These are phyloP conservation scores for Australoheros scitulus DNA, from an alignment of 2,113 vertebrate genomes.

Conservation along the genomic window DNA sequence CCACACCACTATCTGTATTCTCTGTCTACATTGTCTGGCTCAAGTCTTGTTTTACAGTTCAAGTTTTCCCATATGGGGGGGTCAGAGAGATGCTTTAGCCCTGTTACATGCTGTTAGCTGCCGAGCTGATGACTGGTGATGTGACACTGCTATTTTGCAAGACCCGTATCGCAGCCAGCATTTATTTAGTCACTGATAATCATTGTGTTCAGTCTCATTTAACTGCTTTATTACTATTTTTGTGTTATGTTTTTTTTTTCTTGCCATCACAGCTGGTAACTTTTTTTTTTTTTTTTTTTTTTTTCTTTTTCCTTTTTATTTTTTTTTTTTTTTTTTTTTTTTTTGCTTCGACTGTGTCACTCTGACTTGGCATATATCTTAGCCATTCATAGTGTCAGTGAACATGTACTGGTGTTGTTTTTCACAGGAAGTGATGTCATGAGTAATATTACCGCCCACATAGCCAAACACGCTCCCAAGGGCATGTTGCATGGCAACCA, in stretches of 20 bases:
- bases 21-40: slow-evolving; percentile 18
- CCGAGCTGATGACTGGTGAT: slow-evolving; percentile 33
- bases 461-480: slow-evolving; percentile 55
- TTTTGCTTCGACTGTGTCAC: slow-evolving; percentile 3
- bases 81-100: slow-evolving; percentile 39
- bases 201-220: slow-evolving; percentile 34
- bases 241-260: background rate
- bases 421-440: slow-evolving; percentile 77
- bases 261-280: slow-evolving; percentile 8
- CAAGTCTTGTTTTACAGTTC: slow-evolving; percentile 46
- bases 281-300: background rate
- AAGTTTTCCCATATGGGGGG: slow-evolving; percentile 45
- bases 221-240: slow-evolving; percentile 3
- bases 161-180: slow-evolving; percentile 18
- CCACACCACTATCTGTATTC: background rate
- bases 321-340: background rate
- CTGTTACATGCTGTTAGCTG: slow-evolving; percentile 42
- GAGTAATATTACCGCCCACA: slow-evolving; percentile 53
- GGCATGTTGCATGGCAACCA: slow-evolving; percentile 76
- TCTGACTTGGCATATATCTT: slow-evolving; percentile 43
- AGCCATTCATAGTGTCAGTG: slow-evolving; percentile 30
- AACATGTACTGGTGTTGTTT: slow-evolving; percentile 42
- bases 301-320: background rate
- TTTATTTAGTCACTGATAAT: slow-evolving; percentile 36
- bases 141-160: slow-evolving; percentile 48